Evolutionary conservation across 2,113 vertebrate genomes (phyloP).

Genomic region (Lophochroa leadbeateri): DNA sequence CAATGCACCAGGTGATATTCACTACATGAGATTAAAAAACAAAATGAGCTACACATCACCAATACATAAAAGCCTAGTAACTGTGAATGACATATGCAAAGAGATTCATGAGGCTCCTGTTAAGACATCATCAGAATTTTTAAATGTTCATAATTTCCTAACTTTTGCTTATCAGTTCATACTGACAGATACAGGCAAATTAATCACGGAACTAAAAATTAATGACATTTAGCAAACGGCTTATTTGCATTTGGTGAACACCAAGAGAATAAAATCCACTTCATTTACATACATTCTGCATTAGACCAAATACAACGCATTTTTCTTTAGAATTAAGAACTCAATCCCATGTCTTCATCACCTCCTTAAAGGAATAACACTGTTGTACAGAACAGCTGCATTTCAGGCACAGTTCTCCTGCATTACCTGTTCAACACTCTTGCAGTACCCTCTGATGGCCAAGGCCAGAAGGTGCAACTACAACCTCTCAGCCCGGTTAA

Average conservation of each 20-base stretch:
- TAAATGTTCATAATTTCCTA: background rate
- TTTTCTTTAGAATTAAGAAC: background rate
- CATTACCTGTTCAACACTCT: fast-evolving
- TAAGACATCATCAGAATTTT: background rate
- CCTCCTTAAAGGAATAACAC: background rate
- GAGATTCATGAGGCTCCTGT: background rate
- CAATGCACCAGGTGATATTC: background rate
- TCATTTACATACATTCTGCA: background rate
- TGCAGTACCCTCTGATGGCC: background rate
- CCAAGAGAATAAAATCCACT: background rate
- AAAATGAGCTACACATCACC: background rate
- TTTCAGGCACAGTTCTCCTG: background rate
- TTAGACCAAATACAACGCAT: background rate
- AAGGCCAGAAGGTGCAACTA: background rate
- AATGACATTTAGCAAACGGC: background rate
- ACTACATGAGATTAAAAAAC: background rate
- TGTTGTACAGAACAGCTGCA: background rate
- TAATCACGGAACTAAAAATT: background rate
- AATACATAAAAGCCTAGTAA: background rate
- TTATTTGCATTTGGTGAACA: background rate
- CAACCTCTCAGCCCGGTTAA: fast-evolving
- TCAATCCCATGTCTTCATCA: background rate
- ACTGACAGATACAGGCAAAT: background rate
- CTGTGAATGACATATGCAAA: background rate
- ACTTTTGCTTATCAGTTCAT: background rate